Evolutionary conservation across 2,113 vertebrate genomes (phyloP).

Genomic region (Nothobranchius furzeri): DNA sequence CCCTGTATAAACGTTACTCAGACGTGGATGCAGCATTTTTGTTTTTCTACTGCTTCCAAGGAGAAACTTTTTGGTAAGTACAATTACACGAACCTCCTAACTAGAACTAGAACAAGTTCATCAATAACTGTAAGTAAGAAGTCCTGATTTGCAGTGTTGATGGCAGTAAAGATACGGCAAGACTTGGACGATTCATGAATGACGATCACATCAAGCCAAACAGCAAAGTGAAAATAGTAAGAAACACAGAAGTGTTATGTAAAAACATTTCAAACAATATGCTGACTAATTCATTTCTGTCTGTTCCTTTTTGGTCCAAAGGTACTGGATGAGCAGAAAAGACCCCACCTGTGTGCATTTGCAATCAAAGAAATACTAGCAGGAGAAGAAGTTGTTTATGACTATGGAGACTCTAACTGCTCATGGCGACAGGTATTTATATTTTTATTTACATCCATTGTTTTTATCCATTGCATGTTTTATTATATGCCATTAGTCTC

Average conservation of each 20-base stretch:
- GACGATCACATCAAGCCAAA: neutral
- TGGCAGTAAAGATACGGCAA: no score
- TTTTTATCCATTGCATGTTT: no score
- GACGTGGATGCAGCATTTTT: neutral
- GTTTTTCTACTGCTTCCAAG: neutral
- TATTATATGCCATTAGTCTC: no score
- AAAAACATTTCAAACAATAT: neutral
- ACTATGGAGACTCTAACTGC: conserved; percentile 1
- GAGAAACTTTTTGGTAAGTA: neutral
- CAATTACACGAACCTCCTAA: conserved; percentile 1
- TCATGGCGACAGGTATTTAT: neutral
- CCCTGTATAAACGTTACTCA: neutral
- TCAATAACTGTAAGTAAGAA: neutral
- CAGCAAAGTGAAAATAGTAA: neutral
- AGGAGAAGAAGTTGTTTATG: conserved; percentile 5
- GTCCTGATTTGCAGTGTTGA: no score
- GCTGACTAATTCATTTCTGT: conserved; percentile 2
- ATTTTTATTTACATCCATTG: no score
- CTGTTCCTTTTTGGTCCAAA: conserved; percentile 1
- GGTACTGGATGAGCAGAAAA: conserved; percentile 1
- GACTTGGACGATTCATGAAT: no score
- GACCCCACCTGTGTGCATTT: conserved; percentile 4
- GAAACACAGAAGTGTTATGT: no score
- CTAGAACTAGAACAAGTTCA: neutral
- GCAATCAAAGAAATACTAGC: conserved; percentile 1